Percentiles rank a stretch among this genome's conserved stretches.
phyloP scores from a whole-genome alignment of 2,888 invertebrate genomes.

The Cataglyphis altisquamis region DNA sequence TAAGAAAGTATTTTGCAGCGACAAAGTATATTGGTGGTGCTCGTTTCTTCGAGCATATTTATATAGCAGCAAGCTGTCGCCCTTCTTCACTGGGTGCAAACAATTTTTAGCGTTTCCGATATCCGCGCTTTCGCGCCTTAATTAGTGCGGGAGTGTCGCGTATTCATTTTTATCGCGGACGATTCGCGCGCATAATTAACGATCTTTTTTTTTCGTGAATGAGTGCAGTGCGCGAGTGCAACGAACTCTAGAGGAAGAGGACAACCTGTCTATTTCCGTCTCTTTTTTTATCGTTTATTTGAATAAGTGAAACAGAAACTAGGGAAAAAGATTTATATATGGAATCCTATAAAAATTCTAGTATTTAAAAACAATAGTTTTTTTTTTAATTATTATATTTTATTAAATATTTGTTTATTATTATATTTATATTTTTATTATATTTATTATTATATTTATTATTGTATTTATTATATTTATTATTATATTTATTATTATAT shows the following conservation, averaged over 20 bases:
- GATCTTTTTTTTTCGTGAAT: no score
- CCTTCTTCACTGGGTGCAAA: background rate
- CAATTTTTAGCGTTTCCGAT: background rate
- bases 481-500: no score
- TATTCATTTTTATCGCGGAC: background rate
- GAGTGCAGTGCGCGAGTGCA: no score
- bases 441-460: no score
- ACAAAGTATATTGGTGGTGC: background rate
- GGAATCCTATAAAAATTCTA: background rate
- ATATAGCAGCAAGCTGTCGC: background rate
- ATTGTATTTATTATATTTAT: no score
- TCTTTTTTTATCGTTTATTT: background rate
- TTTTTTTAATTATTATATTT: background rate
- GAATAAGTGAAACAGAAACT: background rate
- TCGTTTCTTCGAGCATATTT: background rate
- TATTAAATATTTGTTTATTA: background rate
- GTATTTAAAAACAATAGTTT: background rate
- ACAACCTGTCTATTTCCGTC: background rate
- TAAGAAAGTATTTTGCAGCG: background rate
- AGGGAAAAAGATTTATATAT: background rate
- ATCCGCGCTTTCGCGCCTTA: background rate
- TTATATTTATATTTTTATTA: no score
- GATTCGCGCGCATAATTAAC: background rate
- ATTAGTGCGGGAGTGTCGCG: background rate
- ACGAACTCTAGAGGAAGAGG: no score